Conservation (phyloP, 2,888 invertebrate species). For the Endotricha flammealis region DNA sequence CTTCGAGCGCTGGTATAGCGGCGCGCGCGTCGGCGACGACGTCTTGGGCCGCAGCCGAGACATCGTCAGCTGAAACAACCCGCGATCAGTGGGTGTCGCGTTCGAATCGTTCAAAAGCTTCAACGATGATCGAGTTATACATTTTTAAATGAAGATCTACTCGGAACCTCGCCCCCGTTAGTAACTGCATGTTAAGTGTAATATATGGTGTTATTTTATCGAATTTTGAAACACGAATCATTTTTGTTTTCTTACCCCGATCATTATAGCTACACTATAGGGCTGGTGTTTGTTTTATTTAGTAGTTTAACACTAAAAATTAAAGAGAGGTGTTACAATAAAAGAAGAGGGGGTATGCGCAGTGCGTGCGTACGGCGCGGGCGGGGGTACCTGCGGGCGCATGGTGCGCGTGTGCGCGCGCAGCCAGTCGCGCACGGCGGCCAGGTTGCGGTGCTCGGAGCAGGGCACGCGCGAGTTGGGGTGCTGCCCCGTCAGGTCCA, state of each 20-base stretch:
- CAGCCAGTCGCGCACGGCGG: slow-evolving; percentile 82
- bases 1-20: slow-evolving; percentile 58
- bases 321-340: slow-evolving; percentile 35
- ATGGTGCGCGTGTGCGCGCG: slow-evolving; percentile 60
- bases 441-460: slow-evolving; percentile 86
- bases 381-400: slow-evolving; percentile 56
- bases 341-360: slow-evolving; percentile 2
- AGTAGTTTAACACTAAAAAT: slow-evolving; percentile 71
- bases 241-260: slow-evolving; percentile 59
- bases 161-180: slow-evolving; percentile 24
- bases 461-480: slow-evolving; percentile 89
- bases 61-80: slow-evolving; percentile 55
- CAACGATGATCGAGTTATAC: slow-evolving; percentile 12
- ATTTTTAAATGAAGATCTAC: slow-evolving; percentile 9
- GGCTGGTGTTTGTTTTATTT: slow-evolving; percentile 53
- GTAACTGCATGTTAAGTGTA: slow-evolving; percentile 16
- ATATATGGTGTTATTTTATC: slow-evolving; percentile 38
- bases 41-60: slow-evolving; percentile 63
- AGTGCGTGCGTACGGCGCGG: too few species aligned
- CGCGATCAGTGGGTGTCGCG: too few species aligned
- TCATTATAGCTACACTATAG: slow-evolving; percentile 33
- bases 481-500: slow-evolving; percentile 89
- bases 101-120: slow-evolving; percentile 13
- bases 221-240: slow-evolving; percentile 47
- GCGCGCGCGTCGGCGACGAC: slow-evolving; percentile 50